Evolutionary conservation across 2,888 invertebrate species (phyloP), one percentile per base, ranked within the genome.

Genomic region (Apotomis betuletana): DNA sequence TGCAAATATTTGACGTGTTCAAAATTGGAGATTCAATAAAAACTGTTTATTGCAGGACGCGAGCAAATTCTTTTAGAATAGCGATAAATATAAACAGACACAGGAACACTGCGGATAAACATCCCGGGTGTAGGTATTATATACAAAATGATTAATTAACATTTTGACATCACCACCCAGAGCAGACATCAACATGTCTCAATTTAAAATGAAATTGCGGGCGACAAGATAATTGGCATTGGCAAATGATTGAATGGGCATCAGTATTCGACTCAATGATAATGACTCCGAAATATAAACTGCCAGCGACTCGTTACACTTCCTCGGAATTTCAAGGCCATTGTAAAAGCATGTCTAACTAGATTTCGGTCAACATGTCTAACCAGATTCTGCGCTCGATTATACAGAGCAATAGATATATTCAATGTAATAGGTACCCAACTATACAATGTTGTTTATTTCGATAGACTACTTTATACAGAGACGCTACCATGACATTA

Each of bases 61-160:
- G 55, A 67, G 69, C 68, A 58, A 69, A 67, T 64, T 65, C 60
- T n/a, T 36, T 81, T 82, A 81, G 81, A 80, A 75, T 78, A 79
- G 77, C 76, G 78, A 78, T 54, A 57, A 27, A 36, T 58, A 70
- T 74, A 75, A 67, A 76, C 38, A 79, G 75, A 77, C 58, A 75
- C 81, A 81, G 86, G 85, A 87, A 81, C 80, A 78, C 81, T 78
- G 81, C 77, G 80, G 82, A 74, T 82, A 83, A 85, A 86, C 86
- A 83, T 84, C 81, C 84, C 77, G 77, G 74, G 65, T 55, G 77
- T 77, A n/a, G n/a, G n/a, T n/a, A 77, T 77, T 75, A 74, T 76
- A 71, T 63, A 72, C 68, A 68, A 58, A 67, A 63, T 59, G 51
- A 68, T 67, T 63, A 67, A 68, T 63, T 36, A 44, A 54, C 6